Evolutionary conservation across 1,140 invertebrate genomes (phyloP).

Genomic region (Metaphire vulgaris): DNA sequence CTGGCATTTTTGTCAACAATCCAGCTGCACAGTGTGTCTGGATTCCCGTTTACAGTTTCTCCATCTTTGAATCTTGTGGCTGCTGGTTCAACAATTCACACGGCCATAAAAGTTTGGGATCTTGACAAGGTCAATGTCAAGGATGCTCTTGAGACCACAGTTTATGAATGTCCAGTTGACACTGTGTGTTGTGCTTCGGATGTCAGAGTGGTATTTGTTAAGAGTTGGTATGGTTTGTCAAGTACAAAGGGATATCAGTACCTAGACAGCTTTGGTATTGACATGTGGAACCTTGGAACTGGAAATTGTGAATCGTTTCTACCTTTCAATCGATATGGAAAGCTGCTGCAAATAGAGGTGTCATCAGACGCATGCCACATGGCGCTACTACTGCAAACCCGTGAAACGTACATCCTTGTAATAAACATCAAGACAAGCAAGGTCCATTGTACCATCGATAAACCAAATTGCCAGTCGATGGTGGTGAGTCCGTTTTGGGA

Average conservation of each 20-base stretch:
- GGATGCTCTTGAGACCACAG: slow-evolving; percentile 8
- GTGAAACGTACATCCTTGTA: slow-evolving; percentile 23
- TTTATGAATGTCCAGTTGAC: slow-evolving; percentile 29
- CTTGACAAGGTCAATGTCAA: slow-evolving; percentile 8
- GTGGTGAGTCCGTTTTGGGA: slow-evolving; percentile 15
- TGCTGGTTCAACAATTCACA: slow-evolving; percentile 26
- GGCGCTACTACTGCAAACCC: slow-evolving; percentile 20
- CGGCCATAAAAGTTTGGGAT: slow-evolving; percentile 32
- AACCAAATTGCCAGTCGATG: slow-evolving; percentile 15
- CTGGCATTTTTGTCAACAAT: slow-evolving; percentile 11
- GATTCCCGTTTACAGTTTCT: slow-evolving; percentile 23
- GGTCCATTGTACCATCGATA: slow-evolving; percentile 6
- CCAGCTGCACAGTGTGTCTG: slow-evolving; percentile 18
- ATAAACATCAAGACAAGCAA: slow-evolving; percentile 20
- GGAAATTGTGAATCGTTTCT: slow-evolving; percentile 24
- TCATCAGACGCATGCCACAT: slow-evolving; percentile 20
- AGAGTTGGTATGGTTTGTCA: slow-evolving; percentile 20
- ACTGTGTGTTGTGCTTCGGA: slow-evolving; percentile 15
- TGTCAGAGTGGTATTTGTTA: slow-evolving; percentile 15
- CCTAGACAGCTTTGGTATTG: slow-evolving; percentile 30
- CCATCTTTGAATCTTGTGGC: slow-evolving; percentile 12
- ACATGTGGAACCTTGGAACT: slow-evolving; percentile 29
- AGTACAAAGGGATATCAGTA: slow-evolving; percentile 24
- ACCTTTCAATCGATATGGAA: slow-evolving; percentile 24
- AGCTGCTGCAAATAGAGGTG: slow-evolving; percentile 20